phyloP scores from a whole-genome alignment of 2,888 invertebrate genomes.

The Elysia crispata region DNA sequence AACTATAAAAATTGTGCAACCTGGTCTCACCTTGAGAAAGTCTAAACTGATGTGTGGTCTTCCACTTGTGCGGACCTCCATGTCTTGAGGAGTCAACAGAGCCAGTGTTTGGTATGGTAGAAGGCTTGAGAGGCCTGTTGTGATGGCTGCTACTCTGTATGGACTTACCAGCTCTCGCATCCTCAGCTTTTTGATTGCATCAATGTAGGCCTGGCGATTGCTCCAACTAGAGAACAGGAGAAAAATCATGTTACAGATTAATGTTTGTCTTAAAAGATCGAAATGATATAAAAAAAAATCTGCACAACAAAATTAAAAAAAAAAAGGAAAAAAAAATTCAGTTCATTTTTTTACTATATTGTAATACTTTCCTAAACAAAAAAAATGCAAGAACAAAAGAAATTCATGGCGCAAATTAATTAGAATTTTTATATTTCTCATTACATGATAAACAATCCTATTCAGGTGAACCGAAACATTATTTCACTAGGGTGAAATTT shows the following conservation, averaged over 20 bases:
- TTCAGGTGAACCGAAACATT: too few species aligned
- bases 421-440: too few species aligned
- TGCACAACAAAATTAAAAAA: too few species aligned
- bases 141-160: constrained; percentile 62
- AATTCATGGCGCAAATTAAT: too few species aligned
- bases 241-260: background rate
- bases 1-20: background rate
- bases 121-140: constrained; percentile 71
- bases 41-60: constrained; percentile 72
- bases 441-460: too few species aligned
- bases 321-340: too few species aligned
- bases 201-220: constrained; percentile 73
- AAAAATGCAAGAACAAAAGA: too few species aligned
- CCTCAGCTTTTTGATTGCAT: constrained; percentile 67
- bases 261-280: too few species aligned
- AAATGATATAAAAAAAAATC: too few species aligned
- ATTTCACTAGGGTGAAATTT: too few species aligned
- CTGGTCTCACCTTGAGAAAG: constrained; percentile 71
- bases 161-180: constrained; percentile 66
- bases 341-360: too few species aligned
- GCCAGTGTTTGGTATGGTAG: constrained; percentile 73
- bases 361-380: too few species aligned
- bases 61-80: constrained; percentile 74
- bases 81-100: constrained; percentile 71
- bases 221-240: constrained; percentile 66